Conservation (phyloP, 2,797 vertebrate genomes). For the Trachurus trachurus region DNA sequence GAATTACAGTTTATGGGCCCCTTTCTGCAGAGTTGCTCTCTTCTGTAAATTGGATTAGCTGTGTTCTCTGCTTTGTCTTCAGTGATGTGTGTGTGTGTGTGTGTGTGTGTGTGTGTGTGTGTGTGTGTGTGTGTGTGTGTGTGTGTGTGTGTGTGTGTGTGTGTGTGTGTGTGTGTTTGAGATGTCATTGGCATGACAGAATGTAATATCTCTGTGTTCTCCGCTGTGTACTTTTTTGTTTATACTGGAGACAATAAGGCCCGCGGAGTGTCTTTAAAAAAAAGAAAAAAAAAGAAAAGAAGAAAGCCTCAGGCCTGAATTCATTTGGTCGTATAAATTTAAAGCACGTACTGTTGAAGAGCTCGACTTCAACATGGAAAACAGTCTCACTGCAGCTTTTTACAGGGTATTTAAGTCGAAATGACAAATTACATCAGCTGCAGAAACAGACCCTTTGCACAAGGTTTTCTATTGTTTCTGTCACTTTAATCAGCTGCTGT, state of each 20-base stretch:
- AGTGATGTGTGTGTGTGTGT: conserved; percentile 4
- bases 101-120: not conserved
- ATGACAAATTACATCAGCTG: conserved; percentile 5
- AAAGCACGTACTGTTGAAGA: conserved; percentile 8
- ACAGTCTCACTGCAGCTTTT: conserved; percentile 7
- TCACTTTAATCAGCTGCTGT: too few species aligned
- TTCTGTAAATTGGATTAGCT: conserved; percentile 56
- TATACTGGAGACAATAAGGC: conserved; percentile 30
- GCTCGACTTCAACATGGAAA: conserved; percentile 20
- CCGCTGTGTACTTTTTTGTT: conserved; percentile 47
- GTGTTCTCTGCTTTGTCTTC: conserved; percentile 49
- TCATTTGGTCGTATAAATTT: conserved; percentile 24
- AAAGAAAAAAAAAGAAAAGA: too few species aligned
- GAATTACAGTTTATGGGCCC: conserved; percentile 47
- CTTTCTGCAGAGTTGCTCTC: conserved; percentile 49
- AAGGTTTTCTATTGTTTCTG: not conserved
- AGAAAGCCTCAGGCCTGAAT: conserved; percentile 30
- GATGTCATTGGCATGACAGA: conserved; percentile 58
- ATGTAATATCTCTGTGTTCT: conserved; percentile 56
- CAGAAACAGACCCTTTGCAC: not conserved
- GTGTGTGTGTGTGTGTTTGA: conserved; percentile 19
- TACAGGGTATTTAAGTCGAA: conserved; percentile 2
- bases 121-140: too few species aligned
- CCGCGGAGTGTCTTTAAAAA: conserved; percentile 20
- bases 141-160: too few species aligned